phyloP scores from a whole-genome alignment of 2,888 invertebrate genomes.

The Megastigmus dorsalis region DNA sequence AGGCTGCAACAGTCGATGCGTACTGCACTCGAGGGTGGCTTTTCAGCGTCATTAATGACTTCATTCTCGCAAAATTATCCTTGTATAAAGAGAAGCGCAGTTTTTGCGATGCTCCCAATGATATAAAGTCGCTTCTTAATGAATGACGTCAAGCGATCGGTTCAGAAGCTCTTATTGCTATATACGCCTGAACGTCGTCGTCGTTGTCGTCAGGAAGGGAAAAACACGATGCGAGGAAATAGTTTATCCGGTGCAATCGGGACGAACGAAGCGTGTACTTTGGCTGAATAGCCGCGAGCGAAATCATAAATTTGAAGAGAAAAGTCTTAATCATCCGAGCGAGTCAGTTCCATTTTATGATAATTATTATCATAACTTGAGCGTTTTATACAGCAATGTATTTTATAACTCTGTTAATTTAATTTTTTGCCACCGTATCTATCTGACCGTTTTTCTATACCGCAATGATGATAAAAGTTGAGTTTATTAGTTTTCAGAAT shows the following conservation, averaged over 20 bases:
- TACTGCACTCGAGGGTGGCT: no score
- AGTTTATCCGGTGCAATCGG: slow-evolving; percentile 4
- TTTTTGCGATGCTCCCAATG: neutral
- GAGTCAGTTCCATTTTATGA: no score
- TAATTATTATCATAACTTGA: no score
- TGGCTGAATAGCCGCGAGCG: neutral
- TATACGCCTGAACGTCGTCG: neutral
- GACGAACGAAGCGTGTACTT: neutral
- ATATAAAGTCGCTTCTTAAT: slow-evolving; percentile 7
- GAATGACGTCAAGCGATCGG: slow-evolving; percentile 21
- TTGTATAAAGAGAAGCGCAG: neutral
- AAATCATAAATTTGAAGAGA: slow-evolving; percentile 4
- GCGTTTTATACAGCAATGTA: no score
- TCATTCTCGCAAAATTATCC: slow-evolving; percentile 31
- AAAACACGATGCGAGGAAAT: neutral
- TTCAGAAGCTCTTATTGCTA: slow-evolving; percentile 6
- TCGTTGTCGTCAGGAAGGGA: neutral
- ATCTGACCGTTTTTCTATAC: no score
- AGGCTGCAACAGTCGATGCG: no score
- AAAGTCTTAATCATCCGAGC: neutral
- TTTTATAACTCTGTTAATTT: no score
- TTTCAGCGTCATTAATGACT: slow-evolving; percentile 57
- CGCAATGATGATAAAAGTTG: no score
- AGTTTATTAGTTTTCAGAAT: no score
- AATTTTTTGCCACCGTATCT: no score